Evolutionary conservation across 2,797 vertebrate species (phyloP), one percentile per base, ranked within the genome.

Genomic region (Etheostoma nigrum): DNA sequence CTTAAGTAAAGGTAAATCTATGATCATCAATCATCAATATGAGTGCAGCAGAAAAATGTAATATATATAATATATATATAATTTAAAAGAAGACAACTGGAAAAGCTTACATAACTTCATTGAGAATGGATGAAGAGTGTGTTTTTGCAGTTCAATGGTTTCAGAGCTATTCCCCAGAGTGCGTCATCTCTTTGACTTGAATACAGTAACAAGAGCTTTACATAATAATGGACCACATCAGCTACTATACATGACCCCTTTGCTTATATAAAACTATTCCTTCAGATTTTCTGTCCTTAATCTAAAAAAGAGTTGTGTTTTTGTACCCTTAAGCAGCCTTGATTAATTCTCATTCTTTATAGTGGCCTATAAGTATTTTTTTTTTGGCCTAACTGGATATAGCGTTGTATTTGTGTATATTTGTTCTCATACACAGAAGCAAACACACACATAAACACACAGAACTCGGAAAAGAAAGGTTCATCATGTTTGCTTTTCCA

Each of bases 401-500:
- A 21, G 12, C 4, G 23, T 18, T 62, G 8, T 36, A 40, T 68
- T 57, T 67, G 19, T 68, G 7, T 58, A 10, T 33, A 10, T 81
- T 48, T 70, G 44, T 64, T 57, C 58, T 23, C 40, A 54, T 48
- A 21, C 30, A 44, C 30, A 67, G n/a, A 52, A 49, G 25, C 27
- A 72, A 67, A 57, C 67, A 76, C 67, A 86, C 81, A 86, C 45
- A 82, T 42, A 61, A 8, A 23, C 59, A 84, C 52, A n/a, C 51
- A 86, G n/a, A 92, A 70, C 92, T 87, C 87, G 79, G 86, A 88
- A 88, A 93, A 80, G 72, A 86, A 92, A 91, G 81, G 87, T 89
- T 88, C 66, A 25, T 88, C 52, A 12, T 91, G 74, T 93, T 93
- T 92, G 85, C 79, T 75, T 36, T 82, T 61, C 68, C 66, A 21